Base-by-base conservation (phyloP, 2,888 invertebrate species). In the Malthinus flaveolus region DNA sequence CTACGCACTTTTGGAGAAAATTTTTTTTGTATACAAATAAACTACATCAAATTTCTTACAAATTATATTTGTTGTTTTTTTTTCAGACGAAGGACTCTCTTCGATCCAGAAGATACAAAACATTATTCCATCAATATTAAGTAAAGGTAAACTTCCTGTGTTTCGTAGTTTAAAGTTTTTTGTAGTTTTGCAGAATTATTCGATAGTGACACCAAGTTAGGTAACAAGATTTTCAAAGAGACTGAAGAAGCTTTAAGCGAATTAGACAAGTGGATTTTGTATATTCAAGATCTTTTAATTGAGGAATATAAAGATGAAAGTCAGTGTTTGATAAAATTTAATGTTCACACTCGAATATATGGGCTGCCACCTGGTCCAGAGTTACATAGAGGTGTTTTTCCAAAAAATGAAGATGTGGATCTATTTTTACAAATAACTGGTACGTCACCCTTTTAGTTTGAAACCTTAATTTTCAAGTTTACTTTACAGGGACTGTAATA, bases 361-460 rank as follows among this genome's bases (percentile, higher is more conserved):
- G 85, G 85, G 15, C 77, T 92, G 58, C 90, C 90, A 0, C 83
- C 85, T 0, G 87, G 86, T 72, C 87, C 88, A 11, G 88, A 89
- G 71, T 75, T 89, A 12, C 84, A 85, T 70, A 79, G 88, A 59
- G 84, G 82, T 10, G 78, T 82, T 37, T 85, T 91, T 69, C 91
- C 92, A 0, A 84, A 84, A 65, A 87, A 87, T 75, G 82, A 85
- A 56, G 90, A 91, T 78, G 78, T 87, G 67, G 87, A 87, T 65
- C 83, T 83, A 68, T 90, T 91, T 79, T 75, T 92, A 54, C 87
- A 89, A 76, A 81, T 93, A 31, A 85, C 87, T 72, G 90, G 90
- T 80, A 34, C n/a, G 34, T 5, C 7, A 1, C 10, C 3, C 1
- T 32, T 35, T 4, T 10, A 10, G 3, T 35, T 35, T 3, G 7